Percentiles rank a stretch among this genome's conserved stretches.
phyloP scores from a whole-genome alignment of 2,888 invertebrate species.

The Phrixothrix hirtus region DNA sequence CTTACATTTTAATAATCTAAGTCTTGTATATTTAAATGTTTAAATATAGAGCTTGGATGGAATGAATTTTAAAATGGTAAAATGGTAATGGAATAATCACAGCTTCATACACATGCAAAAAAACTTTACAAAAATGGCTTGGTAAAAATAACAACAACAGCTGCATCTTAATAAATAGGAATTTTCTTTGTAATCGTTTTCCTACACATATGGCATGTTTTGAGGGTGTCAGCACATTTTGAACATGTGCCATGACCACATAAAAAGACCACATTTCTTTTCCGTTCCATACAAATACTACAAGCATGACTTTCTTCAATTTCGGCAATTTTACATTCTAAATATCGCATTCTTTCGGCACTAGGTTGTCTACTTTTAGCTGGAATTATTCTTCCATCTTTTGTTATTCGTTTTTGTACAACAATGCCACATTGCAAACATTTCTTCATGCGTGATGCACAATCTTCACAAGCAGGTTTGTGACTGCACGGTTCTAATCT shows the following conservation, averaged over 20 bases:
- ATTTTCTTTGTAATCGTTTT: conserved; percentile 77
- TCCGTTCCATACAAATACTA: conserved; percentile 85
- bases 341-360: conserved; percentile 67
- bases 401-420: conserved; percentile 62
- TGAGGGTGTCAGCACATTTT: conserved; percentile 77
- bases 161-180: conserved; percentile 51
- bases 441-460: conserved; percentile 76
- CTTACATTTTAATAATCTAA: too few species aligned
- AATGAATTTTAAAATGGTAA: conserved; percentile 16
- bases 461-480: conserved; percentile 74
- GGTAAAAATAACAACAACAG: not conserved
- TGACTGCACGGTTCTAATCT: conserved; percentile 76
- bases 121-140: not conserved
- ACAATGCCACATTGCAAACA: conserved; percentile 69
- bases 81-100: conserved; percentile 24
- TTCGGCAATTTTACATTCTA: conserved; percentile 80
- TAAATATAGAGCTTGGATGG: conserved; percentile 21
- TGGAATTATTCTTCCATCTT: conserved; percentile 58
- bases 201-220: conserved; percentile 85
- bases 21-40: too few species aligned
- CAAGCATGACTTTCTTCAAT: conserved; percentile 86
- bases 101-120: conserved; percentile 19
- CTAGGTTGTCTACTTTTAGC: conserved; percentile 64
- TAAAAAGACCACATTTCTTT: conserved; percentile 80
- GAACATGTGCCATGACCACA: conserved; percentile 87